A percentile compares a stretch with the other conserved stretches of the same genome.
Conservation (phyloP, 2,888 invertebrate genomes). For the Drosophila picticornis region DNA sequence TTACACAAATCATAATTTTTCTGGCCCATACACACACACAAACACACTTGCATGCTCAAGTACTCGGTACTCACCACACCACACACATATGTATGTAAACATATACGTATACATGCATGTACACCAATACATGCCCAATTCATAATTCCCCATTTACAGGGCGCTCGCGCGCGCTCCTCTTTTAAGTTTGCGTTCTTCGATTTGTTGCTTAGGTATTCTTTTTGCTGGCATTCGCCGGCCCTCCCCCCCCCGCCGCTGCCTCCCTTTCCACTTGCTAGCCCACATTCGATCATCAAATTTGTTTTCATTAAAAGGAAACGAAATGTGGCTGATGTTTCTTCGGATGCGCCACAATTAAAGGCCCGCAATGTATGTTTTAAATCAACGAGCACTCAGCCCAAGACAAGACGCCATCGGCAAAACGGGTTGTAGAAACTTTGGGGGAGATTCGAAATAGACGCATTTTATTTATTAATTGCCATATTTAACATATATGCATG, state of each 20-base stretch:
- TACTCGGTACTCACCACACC: constrained; percentile 12
- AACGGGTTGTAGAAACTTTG: neutral
- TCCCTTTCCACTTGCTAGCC: neutral
- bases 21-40: neutral
- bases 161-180: constrained; percentile 47
- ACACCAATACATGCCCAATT: constrained; percentile 11
- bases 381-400: constrained; percentile 59
- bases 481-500: constrained; percentile 53
- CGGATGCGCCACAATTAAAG: constrained; percentile 65
- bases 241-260: neutral
- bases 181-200: constrained; percentile 60
- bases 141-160: constrained; percentile 49
- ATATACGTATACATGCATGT: constrained; percentile 1
- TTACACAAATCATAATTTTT: constrained; percentile 78
- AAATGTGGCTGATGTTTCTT: constrained; percentile 63
- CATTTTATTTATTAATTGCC: constrained; percentile 77
- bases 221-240: neutral
- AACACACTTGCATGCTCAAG: constrained; percentile 3
- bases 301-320: constrained; percentile 76
- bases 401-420: constrained; percentile 16
- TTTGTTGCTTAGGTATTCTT: constrained; percentile 47
- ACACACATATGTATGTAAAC: neutral
- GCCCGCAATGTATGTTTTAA: constrained; percentile 73
- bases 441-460: constrained; percentile 51
- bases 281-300: constrained; percentile 62